Base-by-base conservation (phyloP, 2,888 invertebrate genomes). In the Sphaerophoria taeniata region DNA sequence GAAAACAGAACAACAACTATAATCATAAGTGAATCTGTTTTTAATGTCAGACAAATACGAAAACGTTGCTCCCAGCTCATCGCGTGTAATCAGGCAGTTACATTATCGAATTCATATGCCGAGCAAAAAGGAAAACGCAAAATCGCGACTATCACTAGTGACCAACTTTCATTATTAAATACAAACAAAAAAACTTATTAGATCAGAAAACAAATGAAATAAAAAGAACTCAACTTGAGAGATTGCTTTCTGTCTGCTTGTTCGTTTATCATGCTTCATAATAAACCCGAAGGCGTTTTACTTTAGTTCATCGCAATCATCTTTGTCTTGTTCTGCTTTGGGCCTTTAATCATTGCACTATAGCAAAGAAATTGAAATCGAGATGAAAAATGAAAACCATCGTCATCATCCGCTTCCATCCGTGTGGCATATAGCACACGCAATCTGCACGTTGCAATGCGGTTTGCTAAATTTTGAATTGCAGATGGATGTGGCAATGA, bases 361-460 rank as follows among this genome's bases (percentile, higher is more conserved):
- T 11, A 12, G 12, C 9, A 43, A 3, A 14, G 67, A 75, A 81
- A 76, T 76, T 67, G 49, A 73, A 73, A 77, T 77, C 45, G 69
- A 73, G 67, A 76, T 61, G 76, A 49, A 71, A 72, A 70, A 70
- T 70, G 63, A 45, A 78, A 82, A 72, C 55, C 34, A 49, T 65
- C 47, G 34, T 47, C 65, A n/a, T 6, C 51, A 24, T 51, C 24
- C 24, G 16, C 58, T n/a, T 6, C 51, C n/a, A 39, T 56, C 24
- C 65, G 45, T 69, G 61, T 72, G 60, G 60, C 61, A 69, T 56
- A 77, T 56, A 77, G 73, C 82, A 63, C 77, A 83, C 82, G 77
- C 82, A 83, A 83, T 39, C 47, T 36, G 45, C 67, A 67, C 55
- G 63, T 34, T 63, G 53, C 63, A 47, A 34, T 47, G 47, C 45